Evolutionary conservation across 2,797 vertebrate genomes (phyloP).

Genomic region (Borostomias antarcticus): DNA sequence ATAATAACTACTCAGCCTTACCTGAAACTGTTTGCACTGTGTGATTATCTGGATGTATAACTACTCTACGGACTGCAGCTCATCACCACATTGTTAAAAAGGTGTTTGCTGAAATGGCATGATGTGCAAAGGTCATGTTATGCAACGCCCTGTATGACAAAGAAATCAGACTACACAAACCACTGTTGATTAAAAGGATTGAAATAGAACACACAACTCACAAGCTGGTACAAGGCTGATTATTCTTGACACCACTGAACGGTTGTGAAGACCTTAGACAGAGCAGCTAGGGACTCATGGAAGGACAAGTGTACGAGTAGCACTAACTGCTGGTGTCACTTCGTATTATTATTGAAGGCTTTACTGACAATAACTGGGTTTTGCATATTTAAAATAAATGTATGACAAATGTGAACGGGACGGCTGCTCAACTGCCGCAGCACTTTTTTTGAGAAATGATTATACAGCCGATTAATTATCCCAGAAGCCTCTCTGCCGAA

Average conservation of each 20-base stretch:
- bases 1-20: background rate
- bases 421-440: slow-evolving; percentile 32
- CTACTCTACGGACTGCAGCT: background rate
- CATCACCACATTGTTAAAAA: background rate
- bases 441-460: slow-evolving; percentile 41
- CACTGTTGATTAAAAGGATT: background rate
- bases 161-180: background rate
- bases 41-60: too few relatives aligned
- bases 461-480: slow-evolving; percentile 55
- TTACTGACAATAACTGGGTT: background rate
- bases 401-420: too few relatives aligned
- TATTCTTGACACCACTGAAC: background rate
- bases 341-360: too few relatives aligned
- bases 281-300: too few relatives aligned
- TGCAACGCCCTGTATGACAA: too few relatives aligned
- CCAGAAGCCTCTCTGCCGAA: slow-evolving; percentile 49
- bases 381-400: background rate
- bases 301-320: background rate
- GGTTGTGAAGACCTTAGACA: background rate
- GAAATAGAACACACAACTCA: background rate
- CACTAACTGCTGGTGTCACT: background rate
- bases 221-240: background rate
- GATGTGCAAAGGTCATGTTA: background rate
- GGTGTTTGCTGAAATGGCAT: background rate
- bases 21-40: background rate